Base-by-base conservation (phyloP, 2,797 vertebrate genomes). In the Takifugu rubripes region DNA sequence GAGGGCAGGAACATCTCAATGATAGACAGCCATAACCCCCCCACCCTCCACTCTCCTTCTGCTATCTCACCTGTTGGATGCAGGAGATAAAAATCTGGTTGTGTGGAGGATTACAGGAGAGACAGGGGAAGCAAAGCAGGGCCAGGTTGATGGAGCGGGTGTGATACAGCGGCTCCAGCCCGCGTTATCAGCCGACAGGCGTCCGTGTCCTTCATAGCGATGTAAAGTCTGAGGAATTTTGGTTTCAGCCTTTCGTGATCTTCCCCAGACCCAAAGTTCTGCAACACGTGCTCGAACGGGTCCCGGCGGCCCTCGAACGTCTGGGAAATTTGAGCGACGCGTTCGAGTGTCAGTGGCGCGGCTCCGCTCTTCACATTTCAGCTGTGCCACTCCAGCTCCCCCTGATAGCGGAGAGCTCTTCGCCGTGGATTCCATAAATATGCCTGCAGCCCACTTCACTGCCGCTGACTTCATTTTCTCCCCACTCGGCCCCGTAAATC, bases 401-500 rank as follows among this genome's bases (percentile, higher is more conserved):
- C 12, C 36, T 40, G 72, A 78, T 43, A 70, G 59, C 55, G 21
- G 40, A 48, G 65, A 49, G 43, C 51, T 70, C 58, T 68, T 77
- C 58, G 54, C 54, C 50, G 16, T n/a, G 49, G 64, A 77, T 63
- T 63, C 42, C 75, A 84, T 82, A 83, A 84, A 78, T 69, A 59
- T 70, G 57, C 64, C 69, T 69, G 53, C 70, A 69, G 74, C 59
- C 53, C n/a, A 54, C 31, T 64, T 69, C 52, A 49, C 46, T 50
- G 70, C 76, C 74, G 60, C 61, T 71, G 66, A 83, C 78, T 85
- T 84, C 56, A 85, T 87, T 85, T 87, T 81, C 82, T 76, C 67
- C 26, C 48, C 66, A 64, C n/a, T 33, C 64, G 67, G 58, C 55
- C 64, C 60, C 54, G 77, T 74, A 82, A 84, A 89, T 87, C 84